Conservation (phyloP, 2,797 vertebrate genomes). For the Synaphobranchus kaupii region DNA sequence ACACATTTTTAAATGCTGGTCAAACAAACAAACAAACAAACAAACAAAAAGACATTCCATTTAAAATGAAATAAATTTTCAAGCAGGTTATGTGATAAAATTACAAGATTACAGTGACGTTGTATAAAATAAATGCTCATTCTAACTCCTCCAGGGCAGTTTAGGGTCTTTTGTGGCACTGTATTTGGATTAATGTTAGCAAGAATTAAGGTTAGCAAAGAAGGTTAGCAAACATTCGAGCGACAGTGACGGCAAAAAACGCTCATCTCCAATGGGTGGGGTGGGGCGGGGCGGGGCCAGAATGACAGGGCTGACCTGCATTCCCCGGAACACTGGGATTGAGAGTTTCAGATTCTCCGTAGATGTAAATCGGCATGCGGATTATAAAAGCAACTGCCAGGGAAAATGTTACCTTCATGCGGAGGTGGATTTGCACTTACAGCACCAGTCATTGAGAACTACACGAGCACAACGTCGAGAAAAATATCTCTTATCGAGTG, state of each 20-base stretch:
- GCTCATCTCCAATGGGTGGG: not conserved
- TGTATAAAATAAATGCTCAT: not conserved
- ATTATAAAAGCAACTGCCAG: slow-evolving; percentile 4
- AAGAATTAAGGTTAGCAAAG: no score
- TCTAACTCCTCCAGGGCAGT: not conserved
- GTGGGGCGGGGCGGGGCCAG: not conserved
- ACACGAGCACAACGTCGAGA: not conserved
- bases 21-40: not conserved
- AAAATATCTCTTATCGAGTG: not conserved
- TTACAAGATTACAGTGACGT: not conserved
- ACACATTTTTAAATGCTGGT: not conserved
- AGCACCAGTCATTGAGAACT: not conserved
- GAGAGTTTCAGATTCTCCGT: not conserved
- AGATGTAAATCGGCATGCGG: not conserved
- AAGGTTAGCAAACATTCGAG: not conserved
- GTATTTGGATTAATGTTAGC: not conserved
- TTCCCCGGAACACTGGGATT: not conserved
- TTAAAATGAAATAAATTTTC: not conserved
- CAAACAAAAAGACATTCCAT: not conserved
- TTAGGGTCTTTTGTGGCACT: not conserved
- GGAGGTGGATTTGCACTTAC: not conserved
- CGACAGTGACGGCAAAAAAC: not conserved
- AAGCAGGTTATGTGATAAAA: not conserved
- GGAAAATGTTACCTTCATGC: not conserved
- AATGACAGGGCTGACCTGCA: not conserved